A percentile compares a stretch with the other conserved stretches of the same genome.
Conservation (phyloP, 2,797 vertebrate species). For the Heteromormyrus szaboi region DNA sequence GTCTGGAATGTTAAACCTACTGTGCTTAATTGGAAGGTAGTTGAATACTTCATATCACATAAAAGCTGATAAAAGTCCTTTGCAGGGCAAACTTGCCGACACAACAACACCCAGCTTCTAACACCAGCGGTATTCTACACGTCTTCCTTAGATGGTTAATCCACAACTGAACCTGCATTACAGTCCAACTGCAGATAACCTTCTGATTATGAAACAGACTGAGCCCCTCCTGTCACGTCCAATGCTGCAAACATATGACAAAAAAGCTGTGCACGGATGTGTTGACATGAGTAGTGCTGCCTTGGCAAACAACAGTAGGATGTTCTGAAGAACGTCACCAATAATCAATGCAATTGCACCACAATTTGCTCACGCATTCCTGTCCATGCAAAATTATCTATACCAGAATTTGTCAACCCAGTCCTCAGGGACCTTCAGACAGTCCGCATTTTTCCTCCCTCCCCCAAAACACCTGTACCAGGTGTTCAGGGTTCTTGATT, state of each 20-base stretch:
- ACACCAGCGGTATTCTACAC: background rate
- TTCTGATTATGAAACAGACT: background rate
- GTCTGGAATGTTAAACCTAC: background rate
- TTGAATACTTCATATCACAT: background rate
- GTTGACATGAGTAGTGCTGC: background rate
- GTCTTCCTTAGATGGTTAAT: background rate
- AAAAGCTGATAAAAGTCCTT: background rate
- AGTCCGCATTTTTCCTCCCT: background rate
- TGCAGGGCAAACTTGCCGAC: background rate
- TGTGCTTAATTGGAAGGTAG: background rate
- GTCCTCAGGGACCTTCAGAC: background rate
- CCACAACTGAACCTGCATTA: background rate
- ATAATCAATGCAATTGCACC: background rate
- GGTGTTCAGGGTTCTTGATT: background rate
- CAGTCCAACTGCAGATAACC: background rate
- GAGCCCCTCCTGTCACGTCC: background rate
- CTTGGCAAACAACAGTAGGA: background rate
- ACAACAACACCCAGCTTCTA: background rate
- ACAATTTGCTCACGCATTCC: background rate
- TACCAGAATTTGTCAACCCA: background rate
- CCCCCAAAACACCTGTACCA: background rate
- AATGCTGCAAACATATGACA: background rate
- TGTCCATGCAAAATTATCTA: background rate
- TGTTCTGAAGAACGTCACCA: background rate
- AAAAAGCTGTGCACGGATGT: background rate